Percentiles rank a stretch among this genome's conserved stretches.
These are phyloP conservation scores for Campoletis sonorensis DNA, from an alignment of 1,140 invertebrate species.

Conservation along the genomic window DNA sequence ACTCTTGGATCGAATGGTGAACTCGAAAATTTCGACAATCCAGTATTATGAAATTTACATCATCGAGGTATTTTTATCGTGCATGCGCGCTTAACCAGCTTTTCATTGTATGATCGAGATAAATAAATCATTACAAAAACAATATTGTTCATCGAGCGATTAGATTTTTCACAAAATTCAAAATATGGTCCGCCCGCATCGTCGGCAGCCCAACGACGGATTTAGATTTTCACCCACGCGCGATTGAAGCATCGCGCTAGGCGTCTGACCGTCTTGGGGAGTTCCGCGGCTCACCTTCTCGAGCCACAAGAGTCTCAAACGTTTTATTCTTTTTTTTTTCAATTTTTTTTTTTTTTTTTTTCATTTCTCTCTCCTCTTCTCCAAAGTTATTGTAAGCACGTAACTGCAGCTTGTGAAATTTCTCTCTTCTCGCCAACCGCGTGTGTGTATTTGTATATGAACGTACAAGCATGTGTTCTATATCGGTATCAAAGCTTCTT, in stretches of 20 bases:
- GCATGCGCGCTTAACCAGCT: not conserved
- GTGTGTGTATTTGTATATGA: not conserved
- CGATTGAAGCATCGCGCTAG: constrained; percentile 44
- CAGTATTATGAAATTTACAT: not conserved
- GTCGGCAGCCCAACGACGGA: constrained; percentile 38
- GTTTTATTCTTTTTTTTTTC: too few relatives aligned
- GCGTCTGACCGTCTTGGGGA: constrained; percentile 35
- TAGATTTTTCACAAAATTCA: constrained; percentile 1
- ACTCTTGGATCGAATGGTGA: constrained; percentile 14
- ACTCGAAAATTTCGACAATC: not conserved
- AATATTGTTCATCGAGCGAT: not conserved
- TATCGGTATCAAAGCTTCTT: constrained; percentile 40
- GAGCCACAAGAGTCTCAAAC: not conserved
- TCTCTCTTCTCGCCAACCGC: not conserved
- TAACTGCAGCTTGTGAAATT: constrained; percentile 28
- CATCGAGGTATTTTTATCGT: not conserved
- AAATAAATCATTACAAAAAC: not conserved
- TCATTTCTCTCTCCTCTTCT: not conserved
- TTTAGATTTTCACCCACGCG: constrained; percentile 52
- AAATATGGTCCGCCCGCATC: constrained; percentile 14
- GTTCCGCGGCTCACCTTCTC: constrained; percentile 23
- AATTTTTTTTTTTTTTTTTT: constrained; percentile 16
- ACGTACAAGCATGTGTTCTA: not conserved
- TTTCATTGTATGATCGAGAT: not conserved
- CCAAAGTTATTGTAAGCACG: constrained; percentile 37